A percentile compares a stretch with the other conserved stretches of the same genome.
These are phyloP conservation scores for Cyphotilapia sp. DNA, from an alignment of 2,113 vertebrate genomes.

Conservation along the genomic window DNA sequence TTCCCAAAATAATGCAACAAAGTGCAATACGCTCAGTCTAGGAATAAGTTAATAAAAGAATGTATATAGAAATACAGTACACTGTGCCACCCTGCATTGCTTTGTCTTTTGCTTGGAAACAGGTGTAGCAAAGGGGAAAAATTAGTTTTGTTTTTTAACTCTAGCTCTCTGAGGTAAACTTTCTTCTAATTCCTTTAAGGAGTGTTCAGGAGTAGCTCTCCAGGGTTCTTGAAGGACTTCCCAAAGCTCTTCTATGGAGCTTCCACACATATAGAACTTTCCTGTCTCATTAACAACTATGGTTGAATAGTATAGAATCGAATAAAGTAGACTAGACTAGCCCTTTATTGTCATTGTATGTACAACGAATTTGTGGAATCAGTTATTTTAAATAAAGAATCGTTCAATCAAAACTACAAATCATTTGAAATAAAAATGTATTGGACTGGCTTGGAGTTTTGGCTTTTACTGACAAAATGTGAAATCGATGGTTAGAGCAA, in stretches of 20 bases:
- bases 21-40: not conserved
- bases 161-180: accelerated
- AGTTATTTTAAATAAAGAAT: accelerated
- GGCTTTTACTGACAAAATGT: not conserved
- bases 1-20: not conserved
- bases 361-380: not conserved
- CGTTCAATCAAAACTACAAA: not conserved
- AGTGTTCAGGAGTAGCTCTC: not conserved
- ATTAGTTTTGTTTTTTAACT: not conserved
- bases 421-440: not conserved
- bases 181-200: not conserved
- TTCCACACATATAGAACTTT: not conserved
- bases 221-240: not conserved
- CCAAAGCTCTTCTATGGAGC: not conserved
- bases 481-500: not conserved
- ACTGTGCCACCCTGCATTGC: not conserved
- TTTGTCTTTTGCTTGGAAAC: not conserved
- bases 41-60: not conserved
- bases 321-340: not conserved
- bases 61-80: not conserved
- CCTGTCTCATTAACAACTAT: not conserved
- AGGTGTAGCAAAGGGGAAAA: accelerated
- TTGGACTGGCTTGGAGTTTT: not conserved
- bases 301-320: not conserved
- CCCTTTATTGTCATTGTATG: not conserved